phyloP scores from a whole-genome alignment of 2,113 vertebrate species.

The Chloroceryle aenea region DNA sequence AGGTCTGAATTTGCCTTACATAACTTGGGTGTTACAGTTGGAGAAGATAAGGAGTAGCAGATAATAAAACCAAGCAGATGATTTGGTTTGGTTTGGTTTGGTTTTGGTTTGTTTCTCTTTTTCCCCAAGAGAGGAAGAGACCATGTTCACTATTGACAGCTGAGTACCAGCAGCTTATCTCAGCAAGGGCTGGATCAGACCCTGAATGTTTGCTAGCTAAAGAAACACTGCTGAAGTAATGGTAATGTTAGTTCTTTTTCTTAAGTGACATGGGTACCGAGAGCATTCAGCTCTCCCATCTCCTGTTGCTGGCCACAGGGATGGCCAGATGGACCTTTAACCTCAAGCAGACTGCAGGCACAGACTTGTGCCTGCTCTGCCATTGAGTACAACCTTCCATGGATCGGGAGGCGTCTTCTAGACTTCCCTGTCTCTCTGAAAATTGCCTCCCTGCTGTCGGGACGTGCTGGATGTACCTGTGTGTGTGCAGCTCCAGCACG shows the following conservation, averaged over 20 bases:
- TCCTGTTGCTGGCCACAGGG: neutral
- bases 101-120: too few species aligned
- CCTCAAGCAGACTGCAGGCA: neutral
- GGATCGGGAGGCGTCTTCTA: neutral
- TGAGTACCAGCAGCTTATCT: neutral
- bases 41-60: neutral
- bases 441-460: neutral
- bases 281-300: neutral
- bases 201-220: neutral
- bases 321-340: neutral
- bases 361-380: neutral
- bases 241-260: neutral
- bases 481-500: neutral
- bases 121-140: neutral
- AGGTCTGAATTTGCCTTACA: neutral
- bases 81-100: neutral
- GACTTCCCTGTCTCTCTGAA: neutral
- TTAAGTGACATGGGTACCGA: neutral
- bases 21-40: accelerated
- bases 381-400: accelerated
- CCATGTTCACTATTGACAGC: neutral
- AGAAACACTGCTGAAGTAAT: neutral
- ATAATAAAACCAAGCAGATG: neutral
- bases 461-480: neutral
- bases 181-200: neutral